Conservation (phyloP, 1,140 invertebrate species). For the Drosophila grimshawi region DNA sequence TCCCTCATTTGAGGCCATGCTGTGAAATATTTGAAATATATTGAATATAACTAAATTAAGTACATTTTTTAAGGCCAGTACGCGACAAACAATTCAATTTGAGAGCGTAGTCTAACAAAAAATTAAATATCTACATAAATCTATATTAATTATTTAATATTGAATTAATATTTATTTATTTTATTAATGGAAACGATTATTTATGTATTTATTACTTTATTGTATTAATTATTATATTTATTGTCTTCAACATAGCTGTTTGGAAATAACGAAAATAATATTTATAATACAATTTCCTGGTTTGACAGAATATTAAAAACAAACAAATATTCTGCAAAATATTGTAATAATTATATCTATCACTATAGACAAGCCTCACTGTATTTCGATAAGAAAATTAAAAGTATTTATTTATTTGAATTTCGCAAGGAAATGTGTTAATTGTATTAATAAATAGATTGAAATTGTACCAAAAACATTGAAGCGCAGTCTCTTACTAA, state of each 20-base stretch:
- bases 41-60: slow-evolving; percentile 3
- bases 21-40: slow-evolving; percentile 21
- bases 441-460: slow-evolving; percentile 27
- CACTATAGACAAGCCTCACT: not conserved
- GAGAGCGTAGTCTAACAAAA: not conserved
- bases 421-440: not conserved
- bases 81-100: slow-evolving; percentile 12
- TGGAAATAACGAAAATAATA: too few species aligned
- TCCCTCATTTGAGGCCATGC: slow-evolving; percentile 79
- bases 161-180: too few species aligned
- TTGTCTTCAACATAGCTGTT: too few species aligned
- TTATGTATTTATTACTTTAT: too few species aligned
- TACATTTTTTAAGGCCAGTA: slow-evolving; percentile 4
- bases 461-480: not conserved
- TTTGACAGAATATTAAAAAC: too few species aligned
- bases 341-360: not conserved
- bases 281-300: too few species aligned
- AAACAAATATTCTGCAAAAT: too few species aligned
- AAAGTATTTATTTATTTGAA: not conserved
- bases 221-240: too few species aligned
- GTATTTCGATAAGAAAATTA: not conserved
- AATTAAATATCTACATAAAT: not conserved
- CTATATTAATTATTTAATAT: not conserved
- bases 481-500: slow-evolving; percentile 6
- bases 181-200: too few species aligned